These are phyloP conservation scores for Drosophila bifasciata DNA, from an alignment of 1,140 invertebrate genomes.

Conservation along the genomic window DNA sequence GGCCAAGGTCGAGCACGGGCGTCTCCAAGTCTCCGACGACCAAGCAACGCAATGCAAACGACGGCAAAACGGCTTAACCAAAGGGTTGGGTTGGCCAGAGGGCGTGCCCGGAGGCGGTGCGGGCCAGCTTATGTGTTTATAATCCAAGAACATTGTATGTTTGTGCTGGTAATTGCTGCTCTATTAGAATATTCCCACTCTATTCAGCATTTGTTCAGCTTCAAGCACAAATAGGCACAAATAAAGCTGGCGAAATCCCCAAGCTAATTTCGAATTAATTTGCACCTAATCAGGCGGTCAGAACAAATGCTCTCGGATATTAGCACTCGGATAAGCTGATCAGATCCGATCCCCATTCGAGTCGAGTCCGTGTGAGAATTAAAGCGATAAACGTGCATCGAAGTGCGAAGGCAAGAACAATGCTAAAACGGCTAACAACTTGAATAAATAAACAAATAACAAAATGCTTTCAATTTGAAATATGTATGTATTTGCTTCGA, in stretches of 20 bases:
- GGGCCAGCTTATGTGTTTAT: constrained; percentile 47
- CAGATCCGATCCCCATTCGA: neutral
- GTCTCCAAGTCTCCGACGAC: constrained; percentile 42
- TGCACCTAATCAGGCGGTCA: constrained; percentile 49
- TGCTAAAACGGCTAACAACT: constrained; percentile 38
- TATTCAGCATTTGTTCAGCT: constrained; percentile 36
- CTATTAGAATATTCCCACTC: constrained; percentile 35
- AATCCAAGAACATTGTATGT: constrained; percentile 28
- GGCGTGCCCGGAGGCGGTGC: constrained; percentile 31
- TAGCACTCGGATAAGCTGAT: constrained; percentile 6
- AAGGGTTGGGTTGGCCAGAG: constrained; percentile 27
- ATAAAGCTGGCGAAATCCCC: constrained; percentile 19
- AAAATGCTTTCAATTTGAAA: constrained; percentile 27
- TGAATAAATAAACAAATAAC: constrained; percentile 49
- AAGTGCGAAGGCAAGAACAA: constrained; percentile 37
- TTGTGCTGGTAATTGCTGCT: constrained; percentile 11
- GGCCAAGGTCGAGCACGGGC: constrained; percentile 43
- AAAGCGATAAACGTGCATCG: constrained; percentile 31
- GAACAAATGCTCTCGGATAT: constrained; percentile 6
- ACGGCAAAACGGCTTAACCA: constrained; percentile 26
- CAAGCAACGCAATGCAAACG: constrained; percentile 21
- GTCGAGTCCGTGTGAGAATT: constrained; percentile 3
- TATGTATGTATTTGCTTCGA: constrained; percentile 30
- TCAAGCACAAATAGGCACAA: constrained; percentile 32
- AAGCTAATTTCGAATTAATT: constrained; percentile 65